Evolutionary conservation across 1,140 invertebrate species (phyloP), one percentile per base, ranked within the genome.

Genomic region (Lasioglossum baleicum): DNA sequence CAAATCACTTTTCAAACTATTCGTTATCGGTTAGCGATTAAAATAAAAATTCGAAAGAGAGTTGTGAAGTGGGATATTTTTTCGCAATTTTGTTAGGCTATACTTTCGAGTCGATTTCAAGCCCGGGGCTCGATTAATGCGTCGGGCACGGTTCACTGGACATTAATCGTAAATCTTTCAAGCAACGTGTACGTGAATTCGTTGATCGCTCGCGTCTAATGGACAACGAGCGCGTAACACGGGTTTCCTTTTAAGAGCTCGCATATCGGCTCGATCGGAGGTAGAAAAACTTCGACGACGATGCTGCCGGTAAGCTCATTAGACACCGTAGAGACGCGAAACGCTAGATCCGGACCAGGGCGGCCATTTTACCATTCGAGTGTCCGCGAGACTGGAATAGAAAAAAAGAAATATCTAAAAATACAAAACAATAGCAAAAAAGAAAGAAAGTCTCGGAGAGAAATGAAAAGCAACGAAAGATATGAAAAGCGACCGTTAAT

Each of bases 121-220:
- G n/a, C 42, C 13, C 6, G 10, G 13, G 31, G n/a, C 5, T 10
- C n/a, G 67, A 70, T 77, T 51, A 51, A 63, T 51, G 22, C 15
- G 13, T 31, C 35, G n/a, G 2, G 4, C 15, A 40, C 40, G 5
- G 26, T 63, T 61, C 13, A 35, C 31, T 5, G 17, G 13, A 2
- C 20, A n/a, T 22, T 60, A 26, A 15, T 44, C 5, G n/a, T 31
- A 20, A 22, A 75, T 65, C 42, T 80, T 75, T 72, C 82, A 80
- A 85, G 83, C 83, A 85, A 85, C 83, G 82, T 84, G 58, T 85
- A 81, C 82, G 58, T 7, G 20, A 15, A 26, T 8, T 51, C 15
- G 35, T 53, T 26, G 71, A n/a, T 53, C 56, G 31, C 31, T 35
- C 15, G 1, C 22, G 26, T n/a, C 10, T 60, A 44, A 51, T 35